Conservation (phyloP, 2,113 vertebrate species). For the Pachyramphus minor region DNA sequence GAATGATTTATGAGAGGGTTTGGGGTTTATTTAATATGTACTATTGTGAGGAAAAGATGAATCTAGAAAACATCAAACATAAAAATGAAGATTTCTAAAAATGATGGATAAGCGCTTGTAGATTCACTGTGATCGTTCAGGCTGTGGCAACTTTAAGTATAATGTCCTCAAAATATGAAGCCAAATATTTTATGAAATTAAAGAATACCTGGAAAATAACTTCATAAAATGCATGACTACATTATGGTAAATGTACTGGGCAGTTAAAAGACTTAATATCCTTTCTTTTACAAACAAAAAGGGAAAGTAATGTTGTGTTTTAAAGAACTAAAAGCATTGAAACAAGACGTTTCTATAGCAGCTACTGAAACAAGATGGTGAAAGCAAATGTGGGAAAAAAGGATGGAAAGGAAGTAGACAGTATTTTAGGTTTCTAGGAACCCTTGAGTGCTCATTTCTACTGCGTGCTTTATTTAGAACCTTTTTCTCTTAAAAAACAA, state of each 20-base stretch:
- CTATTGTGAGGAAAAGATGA: not conserved
- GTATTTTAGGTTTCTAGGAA: not conserved
- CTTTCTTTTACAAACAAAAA: not conserved
- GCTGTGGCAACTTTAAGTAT: not conserved
- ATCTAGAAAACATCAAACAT: not conserved
- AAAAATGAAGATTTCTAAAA: conserved; percentile 33
- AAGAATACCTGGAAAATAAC: not conserved
- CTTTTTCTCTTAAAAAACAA: not conserved
- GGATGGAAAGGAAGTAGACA: not conserved
- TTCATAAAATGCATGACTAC: not conserved
- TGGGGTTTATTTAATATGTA: not conserved
- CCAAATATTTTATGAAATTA: not conserved
- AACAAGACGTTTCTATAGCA: not conserved
- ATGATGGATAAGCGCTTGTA: not conserved
- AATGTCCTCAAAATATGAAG: not conserved
- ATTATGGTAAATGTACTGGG: not conserved
- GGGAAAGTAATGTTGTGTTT: not conserved
- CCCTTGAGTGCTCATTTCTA: not conserved
- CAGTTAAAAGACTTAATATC: not conserved
- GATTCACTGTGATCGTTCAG: not conserved
- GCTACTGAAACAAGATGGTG: conserved; percentile 17
- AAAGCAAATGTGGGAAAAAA: not conserved
- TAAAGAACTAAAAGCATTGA: not conserved
- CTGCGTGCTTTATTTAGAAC: not conserved
- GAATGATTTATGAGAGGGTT: not conserved